Base-by-base conservation (phyloP, 2,113 vertebrate genomes). In the Cryptomyrus ogoouensis region DNA sequence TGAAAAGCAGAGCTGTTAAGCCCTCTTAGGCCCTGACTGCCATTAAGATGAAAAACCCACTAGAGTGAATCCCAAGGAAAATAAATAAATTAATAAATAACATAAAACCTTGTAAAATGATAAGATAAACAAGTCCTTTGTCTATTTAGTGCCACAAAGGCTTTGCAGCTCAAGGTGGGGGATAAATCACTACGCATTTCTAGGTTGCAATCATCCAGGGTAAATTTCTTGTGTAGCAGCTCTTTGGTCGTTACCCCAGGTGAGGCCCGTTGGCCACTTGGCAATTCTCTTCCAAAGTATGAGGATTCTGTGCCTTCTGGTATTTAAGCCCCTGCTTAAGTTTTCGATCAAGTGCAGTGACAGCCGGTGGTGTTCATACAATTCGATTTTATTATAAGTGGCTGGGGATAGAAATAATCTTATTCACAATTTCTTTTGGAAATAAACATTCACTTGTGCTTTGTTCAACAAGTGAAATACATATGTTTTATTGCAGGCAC, bases 1-100 rank as follows among this genome's bases (percentile, higher is more conserved):
- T 93, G 93, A 95, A 93, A 93, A 92, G 91, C 92, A 39, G 94
- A 93, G 93, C 91, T 93, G 94, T 93, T 94, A 94, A 95, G 91
- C 93, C 92, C 91, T 93, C 91, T 94, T 90, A 93, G 92, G 91
- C 93, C 90, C 87, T 91, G 90, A 56, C 83, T 91, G 91, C 94
- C 93, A 94, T 95, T 94, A 94, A 93, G 93, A 93, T 87, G 90
- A 89, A 91, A 90, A 92, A 92, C 77, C 74, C 92, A 93, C 92
- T 90, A 91, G 92, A 92, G 93, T 94, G 93, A 93, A 77, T 92
- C 89, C 90, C 91, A 90, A 90, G 35, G 83, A 46, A 93, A 88
- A 87, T 70, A 70, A 70, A 70, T 70, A 70, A 66, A 66, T 27
- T 27, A 70, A 27, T 90, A 91, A 91, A 92, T 70, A 31, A 70